Conservation (phyloP, 2,888 invertebrate species). For the Pemphredon lugubris region DNA sequence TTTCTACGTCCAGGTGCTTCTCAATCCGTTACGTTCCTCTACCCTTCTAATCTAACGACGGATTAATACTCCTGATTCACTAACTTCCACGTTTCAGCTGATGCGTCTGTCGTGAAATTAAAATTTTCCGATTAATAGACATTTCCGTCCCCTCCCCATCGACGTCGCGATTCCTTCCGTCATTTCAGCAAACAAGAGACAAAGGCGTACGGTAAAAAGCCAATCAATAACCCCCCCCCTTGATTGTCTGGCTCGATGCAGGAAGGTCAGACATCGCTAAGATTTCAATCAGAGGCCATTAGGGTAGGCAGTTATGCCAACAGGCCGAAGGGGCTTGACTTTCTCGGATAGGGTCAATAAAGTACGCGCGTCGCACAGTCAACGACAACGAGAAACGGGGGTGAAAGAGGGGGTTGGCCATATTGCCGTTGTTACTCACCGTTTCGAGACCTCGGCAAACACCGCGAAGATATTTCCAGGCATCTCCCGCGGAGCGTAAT, state of each 20-base stretch:
- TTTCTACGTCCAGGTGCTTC: too few species aligned
- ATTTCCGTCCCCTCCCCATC: too few species aligned
- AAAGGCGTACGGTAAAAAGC: conserved; percentile 16
- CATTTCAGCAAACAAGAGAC: too few species aligned
- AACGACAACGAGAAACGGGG: conserved; percentile 27
- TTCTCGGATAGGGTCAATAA: conserved; percentile 49
- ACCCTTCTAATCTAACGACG: too few species aligned
- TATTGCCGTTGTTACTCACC: conserved; percentile 67
- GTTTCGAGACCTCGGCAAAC: conserved; percentile 67
- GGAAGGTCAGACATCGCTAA: conserved; percentile 67
- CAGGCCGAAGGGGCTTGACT: conserved; percentile 48
- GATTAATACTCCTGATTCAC: too few species aligned
- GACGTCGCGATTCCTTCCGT: too few species aligned
- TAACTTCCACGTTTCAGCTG: too few species aligned
- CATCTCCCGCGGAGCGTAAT: conserved; percentile 12
- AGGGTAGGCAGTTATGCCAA: conserved; percentile 55
- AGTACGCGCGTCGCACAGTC: conserved; percentile 34
- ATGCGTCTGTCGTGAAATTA: too few species aligned
- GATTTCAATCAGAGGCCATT: conserved; percentile 74
- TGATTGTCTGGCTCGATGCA: conserved; percentile 11
- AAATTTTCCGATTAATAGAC: too few species aligned
- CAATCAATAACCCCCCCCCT: conserved; percentile 31
- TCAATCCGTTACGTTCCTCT: too few species aligned
- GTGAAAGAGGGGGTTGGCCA: conserved; percentile 39
- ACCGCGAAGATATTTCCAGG: conserved; percentile 46